A percentile compares a stretch with the other conserved stretches of the same genome.
Evolutionary conservation across 2,797 vertebrate genomes (phyloP).

Genomic region (Acipenser ruthenus): DNA sequence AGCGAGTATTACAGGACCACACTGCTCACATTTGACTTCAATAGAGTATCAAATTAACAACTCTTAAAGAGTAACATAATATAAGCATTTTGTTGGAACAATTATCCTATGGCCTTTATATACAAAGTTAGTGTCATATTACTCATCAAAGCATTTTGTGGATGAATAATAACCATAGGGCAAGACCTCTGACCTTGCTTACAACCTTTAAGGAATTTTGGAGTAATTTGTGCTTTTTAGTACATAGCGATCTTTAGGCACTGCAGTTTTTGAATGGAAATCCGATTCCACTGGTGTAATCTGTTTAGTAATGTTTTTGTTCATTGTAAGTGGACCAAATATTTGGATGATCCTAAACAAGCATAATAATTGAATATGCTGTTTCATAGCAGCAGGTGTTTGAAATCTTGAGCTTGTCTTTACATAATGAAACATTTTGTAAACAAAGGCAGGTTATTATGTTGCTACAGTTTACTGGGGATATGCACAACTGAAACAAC

Average conservation of each 20-base stretch:
- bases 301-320: conserved; percentile 72
- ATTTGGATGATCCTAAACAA: conserved; percentile 76
- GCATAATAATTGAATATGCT: conserved; percentile 71
- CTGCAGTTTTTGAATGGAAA: conserved; percentile 57
- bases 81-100: conserved; percentile 50
- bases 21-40: too few relatives aligned
- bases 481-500: conserved; percentile 61
- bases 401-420: conserved; percentile 59
- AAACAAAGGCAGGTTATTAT: conserved; percentile 77
- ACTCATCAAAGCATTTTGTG: conserved; percentile 65
- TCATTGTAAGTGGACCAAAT: conserved; percentile 81
- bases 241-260: conserved; percentile 40
- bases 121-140: conserved; percentile 61
- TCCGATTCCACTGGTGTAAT: conserved; percentile 63
- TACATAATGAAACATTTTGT: conserved; percentile 72
- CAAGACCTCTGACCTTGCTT: conserved; percentile 64
- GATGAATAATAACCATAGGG: conserved; percentile 62
- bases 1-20: too few relatives aligned
- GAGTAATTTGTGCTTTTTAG: conserved; percentile 49
- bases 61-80: conserved; percentile 58
- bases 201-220: conserved; percentile 56
- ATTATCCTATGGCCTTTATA: conserved; percentile 57
- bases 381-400: conserved; percentile 66
- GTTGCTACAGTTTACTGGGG: conserved; percentile 60
- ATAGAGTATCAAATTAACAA: conserved; percentile 40